phyloP scores from a whole-genome alignment of 2,797 vertebrate genomes.

The Sphenopsis melanotis region DNA sequence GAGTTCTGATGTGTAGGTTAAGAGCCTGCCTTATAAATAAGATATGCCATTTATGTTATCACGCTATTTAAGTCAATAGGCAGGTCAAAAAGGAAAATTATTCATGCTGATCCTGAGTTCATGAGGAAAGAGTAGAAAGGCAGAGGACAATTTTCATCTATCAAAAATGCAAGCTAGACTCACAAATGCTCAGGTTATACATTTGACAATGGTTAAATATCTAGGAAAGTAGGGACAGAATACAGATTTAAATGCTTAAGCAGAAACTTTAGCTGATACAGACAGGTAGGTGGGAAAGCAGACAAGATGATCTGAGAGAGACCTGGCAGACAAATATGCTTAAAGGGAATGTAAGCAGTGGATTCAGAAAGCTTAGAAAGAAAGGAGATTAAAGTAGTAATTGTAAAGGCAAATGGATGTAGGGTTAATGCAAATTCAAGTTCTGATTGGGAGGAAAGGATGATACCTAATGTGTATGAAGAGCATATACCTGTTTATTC shows the following conservation, averaged over 20 bases:
- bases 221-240: neutral
- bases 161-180: neutral
- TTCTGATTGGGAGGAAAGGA: neutral
- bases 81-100: neutral
- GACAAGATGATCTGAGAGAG: neutral
- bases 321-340: neutral
- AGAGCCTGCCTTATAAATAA: neutral
- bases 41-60: neutral
- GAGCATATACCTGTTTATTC: neutral
- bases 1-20: neutral
- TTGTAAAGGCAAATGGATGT: neutral
- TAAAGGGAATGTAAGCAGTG: neutral
- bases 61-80: neutral
- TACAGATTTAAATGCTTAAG: neutral
- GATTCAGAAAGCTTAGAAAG: neutral
- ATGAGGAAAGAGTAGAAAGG: neutral
- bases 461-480: neutral
- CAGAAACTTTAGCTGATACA: neutral
- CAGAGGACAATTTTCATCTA: neutral
- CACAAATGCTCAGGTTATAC: neutral
- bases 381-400: neutral
- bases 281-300: neutral
- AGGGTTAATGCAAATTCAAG: neutral
- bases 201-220: neutral
- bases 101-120: neutral